Percentiles rank a stretch among this genome's conserved stretches.
These are phyloP conservation scores for Pipa parva DNA, from an alignment of 2,113 vertebrate species.

Conservation along the genomic window DNA sequence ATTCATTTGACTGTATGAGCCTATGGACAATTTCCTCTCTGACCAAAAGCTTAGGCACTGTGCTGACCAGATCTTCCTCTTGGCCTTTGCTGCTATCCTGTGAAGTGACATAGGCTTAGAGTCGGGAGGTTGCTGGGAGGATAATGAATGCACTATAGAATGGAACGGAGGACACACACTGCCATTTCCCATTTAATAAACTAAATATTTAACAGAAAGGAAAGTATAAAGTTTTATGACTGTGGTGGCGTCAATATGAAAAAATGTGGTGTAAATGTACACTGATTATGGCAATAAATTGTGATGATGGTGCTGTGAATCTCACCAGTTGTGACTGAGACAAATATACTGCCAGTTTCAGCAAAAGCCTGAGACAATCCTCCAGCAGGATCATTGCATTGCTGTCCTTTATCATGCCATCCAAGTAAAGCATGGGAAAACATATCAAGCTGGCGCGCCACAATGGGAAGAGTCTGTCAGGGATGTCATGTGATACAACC, in stretches of 20 bases:
- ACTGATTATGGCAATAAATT: not conserved
- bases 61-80: not conserved
- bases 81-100: conserved; percentile 41
- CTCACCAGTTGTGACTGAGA: conserved; percentile 47
- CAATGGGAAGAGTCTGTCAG: conserved; percentile 52
- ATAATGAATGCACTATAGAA: too few species aligned
- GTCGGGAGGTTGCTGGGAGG: too few species aligned
- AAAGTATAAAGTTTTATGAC: too few species aligned
- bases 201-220: too few species aligned
- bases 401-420: conserved; percentile 2
- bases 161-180: too few species aligned
- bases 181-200: too few species aligned
- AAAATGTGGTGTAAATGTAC: too few species aligned
- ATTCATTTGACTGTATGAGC: conserved; percentile 45
- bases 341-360: conserved; percentile 43
- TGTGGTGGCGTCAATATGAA: too few species aligned
- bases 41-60: conserved; percentile 45
- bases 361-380: conserved; percentile 48
- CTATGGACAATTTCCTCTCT: conserved; percentile 49
- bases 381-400: conserved; percentile 44
- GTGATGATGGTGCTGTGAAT: not conserved
- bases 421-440: not conserved
- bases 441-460: conserved; percentile 47
- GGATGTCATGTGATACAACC: conserved; percentile 56
- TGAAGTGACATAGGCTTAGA: not conserved